phyloP scores from a whole-genome alignment of 2,113 vertebrate genomes.

The Oostethus manadensis region DNA sequence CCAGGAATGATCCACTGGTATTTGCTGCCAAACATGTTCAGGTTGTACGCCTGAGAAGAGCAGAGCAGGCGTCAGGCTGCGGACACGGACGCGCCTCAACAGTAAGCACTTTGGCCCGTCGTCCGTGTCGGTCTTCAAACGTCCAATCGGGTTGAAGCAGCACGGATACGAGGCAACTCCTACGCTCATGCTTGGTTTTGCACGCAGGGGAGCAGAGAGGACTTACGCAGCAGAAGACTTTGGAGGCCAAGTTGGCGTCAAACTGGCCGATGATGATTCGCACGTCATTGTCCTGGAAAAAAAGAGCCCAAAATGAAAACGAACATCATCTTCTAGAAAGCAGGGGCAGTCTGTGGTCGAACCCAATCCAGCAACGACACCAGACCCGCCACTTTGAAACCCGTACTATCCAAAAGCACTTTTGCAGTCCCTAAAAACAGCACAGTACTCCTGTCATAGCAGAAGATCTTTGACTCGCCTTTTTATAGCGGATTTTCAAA shows the following conservation, averaged over 20 bases:
- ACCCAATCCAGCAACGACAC: too few relatives aligned
- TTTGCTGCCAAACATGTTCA: constrained; percentile 96
- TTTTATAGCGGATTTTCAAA: too few relatives aligned
- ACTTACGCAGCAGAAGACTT: constrained; percentile 99
- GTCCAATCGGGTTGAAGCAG: neutral
- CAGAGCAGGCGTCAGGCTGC: neutral
- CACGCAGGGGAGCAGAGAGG: neutral
- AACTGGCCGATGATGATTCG: constrained; percentile 98
- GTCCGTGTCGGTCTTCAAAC: too few relatives aligned
- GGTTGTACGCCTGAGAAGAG: constrained; percentile 82
- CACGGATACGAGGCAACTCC: neutral
- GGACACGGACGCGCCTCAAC: too few relatives aligned
- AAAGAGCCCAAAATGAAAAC: neutral
- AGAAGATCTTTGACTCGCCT: too few relatives aligned
- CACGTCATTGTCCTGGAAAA: constrained; percentile 88
- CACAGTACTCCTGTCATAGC: too few relatives aligned
- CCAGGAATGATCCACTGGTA: constrained; percentile 99
- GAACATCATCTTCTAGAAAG: neutral
- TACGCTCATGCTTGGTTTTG: too few relatives aligned
- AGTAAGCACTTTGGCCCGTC: too few relatives aligned
- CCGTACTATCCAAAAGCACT: neutral
- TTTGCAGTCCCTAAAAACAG: too few relatives aligned
- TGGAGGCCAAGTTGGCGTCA: constrained; percentile 92
- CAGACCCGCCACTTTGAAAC: neutral
- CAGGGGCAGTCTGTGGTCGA: too few relatives aligned